phyloP scores from a whole-genome alignment of 1,140 invertebrate species.

The Asobara japonica region DNA sequence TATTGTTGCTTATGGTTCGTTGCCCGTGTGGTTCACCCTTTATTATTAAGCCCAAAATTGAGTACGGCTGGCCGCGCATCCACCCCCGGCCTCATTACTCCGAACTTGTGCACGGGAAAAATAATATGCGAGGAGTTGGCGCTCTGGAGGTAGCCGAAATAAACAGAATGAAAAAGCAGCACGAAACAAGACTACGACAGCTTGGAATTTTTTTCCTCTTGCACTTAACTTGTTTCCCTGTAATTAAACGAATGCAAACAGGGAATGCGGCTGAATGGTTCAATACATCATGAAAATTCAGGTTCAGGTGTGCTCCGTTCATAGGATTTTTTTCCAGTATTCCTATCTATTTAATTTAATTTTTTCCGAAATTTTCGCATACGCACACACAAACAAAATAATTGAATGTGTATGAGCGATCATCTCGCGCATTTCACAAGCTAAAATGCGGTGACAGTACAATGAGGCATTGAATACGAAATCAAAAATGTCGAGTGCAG shows the following conservation, averaged over 20 bases:
- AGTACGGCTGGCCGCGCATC: conserved; percentile 9
- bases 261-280: too few species aligned
- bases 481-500: conserved; percentile 50
- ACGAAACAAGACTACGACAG: neutral
- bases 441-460: too few species aligned
- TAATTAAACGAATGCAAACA: neutral
- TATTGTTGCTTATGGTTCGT: conserved; percentile 36
- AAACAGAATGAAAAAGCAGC: neutral
- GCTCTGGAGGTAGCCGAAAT: too few species aligned
- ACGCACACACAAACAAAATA: too few species aligned
- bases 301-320: too few species aligned
- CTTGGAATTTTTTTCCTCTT: neutral
- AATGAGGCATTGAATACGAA: conserved; percentile 48
- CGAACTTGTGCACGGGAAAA: neutral
- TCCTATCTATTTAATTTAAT: too few species aligned
- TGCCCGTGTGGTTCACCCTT: conserved; percentile 30
- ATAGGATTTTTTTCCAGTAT: too few species aligned
- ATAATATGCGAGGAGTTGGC: conserved; percentile 6
- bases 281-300: too few species aligned
- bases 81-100: neutral
- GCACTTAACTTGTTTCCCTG: neutral
- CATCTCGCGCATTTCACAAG: too few species aligned
- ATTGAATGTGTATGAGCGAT: too few species aligned
- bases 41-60: conserved; percentile 41
- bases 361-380: too few species aligned